Base-by-base conservation (phyloP, 1,140 invertebrate species). In the Whitmania pigra region DNA sequence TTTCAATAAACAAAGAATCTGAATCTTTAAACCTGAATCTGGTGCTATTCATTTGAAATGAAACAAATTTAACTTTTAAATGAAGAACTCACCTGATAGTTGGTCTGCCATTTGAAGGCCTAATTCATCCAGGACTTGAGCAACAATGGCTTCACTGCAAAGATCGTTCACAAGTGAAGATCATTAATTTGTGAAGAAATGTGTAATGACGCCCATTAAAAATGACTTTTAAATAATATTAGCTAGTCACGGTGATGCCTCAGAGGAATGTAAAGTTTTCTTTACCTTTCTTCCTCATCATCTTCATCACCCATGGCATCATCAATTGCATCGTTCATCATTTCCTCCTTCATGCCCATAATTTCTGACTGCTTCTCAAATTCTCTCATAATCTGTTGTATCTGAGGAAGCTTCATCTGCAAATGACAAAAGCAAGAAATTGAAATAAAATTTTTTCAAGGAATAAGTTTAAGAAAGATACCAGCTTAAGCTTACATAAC, bases 321-420 rank as follows among this genome's bases (percentile, higher is more conserved):
- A 83, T 99, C 97, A 78, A 99, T 98, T 11, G 93, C 95, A 84
- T 99, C 97, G 82, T 94, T 96, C 89, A 99, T 99, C 87, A 99
- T 95, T 84, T 99, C 97, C 84, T 99, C 96, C 80, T 99, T 99
- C 95, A 99, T 99, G 80, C 99, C 96, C 96, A 99, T 99, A 73
- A 99, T 97, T 84, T 98, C 95, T 0, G 93, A 94, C 80, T 99
- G 96, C 78, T 97, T 97, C 83, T 99, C 96, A 86, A 99, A 99
- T 80, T 99, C 96, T 86, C 93, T 90, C 79, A 99, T 88, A 77
- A 99, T 99, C 80, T 93, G 94, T 82, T 99, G 95, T 79, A 99
- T 99, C 85, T 99, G 94, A 29, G 97, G 96, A 78, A 99, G 85
- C 85, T 99, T 99, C 77, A 99, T 81, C 85, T 98, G 90, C 60